A percentile compares a stretch with the other conserved stretches of the same genome.
These are phyloP conservation scores for Meliscaeva auricollis DNA, from an alignment of 2,888 invertebrate genomes.

Conservation along the genomic window DNA sequence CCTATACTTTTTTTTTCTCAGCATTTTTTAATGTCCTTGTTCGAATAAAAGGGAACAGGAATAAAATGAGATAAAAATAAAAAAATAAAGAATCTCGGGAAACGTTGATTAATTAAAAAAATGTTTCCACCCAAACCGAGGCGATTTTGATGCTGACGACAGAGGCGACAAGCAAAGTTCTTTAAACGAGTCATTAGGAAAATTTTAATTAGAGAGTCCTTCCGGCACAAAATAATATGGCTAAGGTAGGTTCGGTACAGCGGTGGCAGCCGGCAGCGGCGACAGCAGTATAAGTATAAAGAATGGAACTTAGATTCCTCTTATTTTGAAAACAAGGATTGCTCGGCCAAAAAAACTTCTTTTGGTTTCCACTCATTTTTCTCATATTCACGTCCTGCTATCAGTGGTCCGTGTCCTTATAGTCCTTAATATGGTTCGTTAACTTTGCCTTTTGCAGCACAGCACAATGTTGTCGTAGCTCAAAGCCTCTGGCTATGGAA, in stretches of 20 bases:
- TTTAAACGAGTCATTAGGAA: slow-evolving; percentile 76
- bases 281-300: background rate
- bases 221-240: background rate
- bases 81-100: slow-evolving; percentile 21
- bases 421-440: background rate
- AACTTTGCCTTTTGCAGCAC: background rate
- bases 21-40: slow-evolving; percentile 33
- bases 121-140: slow-evolving; percentile 67
- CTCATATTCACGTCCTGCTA: background rate
- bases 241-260: background rate
- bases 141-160: slow-evolving; percentile 50
- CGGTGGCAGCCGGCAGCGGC: too few relatives aligned
- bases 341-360: background rate
- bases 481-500: slow-evolving; percentile 52
- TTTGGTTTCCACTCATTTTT: background rate
- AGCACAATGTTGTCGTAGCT: background rate
- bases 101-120: slow-evolving; percentile 75
- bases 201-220: slow-evolving; percentile 47
- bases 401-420: background rate
- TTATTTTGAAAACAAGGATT: background rate
- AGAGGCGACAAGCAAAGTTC: slow-evolving; percentile 59
- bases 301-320: background rate
- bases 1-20: background rate
- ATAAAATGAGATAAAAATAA: background rate
- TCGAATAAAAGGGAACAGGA: slow-evolving; percentile 36